Conservation (phyloP, 2,113 vertebrate species). For the Notothenia coriiceps region DNA sequence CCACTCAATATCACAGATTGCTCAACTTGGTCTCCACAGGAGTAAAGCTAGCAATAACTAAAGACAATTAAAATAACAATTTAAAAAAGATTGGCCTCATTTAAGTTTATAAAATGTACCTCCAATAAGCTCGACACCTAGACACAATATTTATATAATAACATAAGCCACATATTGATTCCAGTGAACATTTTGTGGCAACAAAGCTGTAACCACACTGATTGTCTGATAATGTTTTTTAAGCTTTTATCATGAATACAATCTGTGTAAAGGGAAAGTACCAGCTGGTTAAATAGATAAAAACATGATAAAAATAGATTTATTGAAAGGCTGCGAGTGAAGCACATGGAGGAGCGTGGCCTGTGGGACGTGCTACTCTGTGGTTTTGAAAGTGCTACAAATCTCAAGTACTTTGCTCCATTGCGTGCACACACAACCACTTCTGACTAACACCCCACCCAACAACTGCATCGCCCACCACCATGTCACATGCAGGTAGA, state of each 20-base stretch:
- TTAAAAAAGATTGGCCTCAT: too few relatives aligned
- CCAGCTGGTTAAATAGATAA: not conserved
- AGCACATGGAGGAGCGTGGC: not conserved
- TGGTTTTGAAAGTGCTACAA: conserved; percentile 50
- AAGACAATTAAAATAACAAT: not conserved
- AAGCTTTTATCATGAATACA: not conserved
- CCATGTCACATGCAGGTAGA: conserved; percentile 5
- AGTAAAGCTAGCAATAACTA: not conserved
- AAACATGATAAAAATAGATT: not conserved
- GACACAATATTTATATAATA: not conserved
- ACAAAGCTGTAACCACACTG: not conserved
- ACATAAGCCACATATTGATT: not conserved
- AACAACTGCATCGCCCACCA: conserved; percentile 23
- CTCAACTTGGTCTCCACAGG: too few relatives aligned
- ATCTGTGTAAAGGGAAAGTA: not conserved
- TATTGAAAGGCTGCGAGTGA: not conserved
- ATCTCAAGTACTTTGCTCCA: not conserved
- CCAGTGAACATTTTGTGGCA: too few relatives aligned
- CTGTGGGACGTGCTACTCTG: conserved; percentile 35
- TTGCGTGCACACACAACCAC: not conserved
- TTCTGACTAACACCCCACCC: not conserved
- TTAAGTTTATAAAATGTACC: not conserved
- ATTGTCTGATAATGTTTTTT: not conserved
- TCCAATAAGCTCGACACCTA: not conserved
- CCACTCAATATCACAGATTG: too few relatives aligned